phyloP scores from a whole-genome alignment of 2,797 vertebrate genomes.

The Harpagifer antarcticus region DNA sequence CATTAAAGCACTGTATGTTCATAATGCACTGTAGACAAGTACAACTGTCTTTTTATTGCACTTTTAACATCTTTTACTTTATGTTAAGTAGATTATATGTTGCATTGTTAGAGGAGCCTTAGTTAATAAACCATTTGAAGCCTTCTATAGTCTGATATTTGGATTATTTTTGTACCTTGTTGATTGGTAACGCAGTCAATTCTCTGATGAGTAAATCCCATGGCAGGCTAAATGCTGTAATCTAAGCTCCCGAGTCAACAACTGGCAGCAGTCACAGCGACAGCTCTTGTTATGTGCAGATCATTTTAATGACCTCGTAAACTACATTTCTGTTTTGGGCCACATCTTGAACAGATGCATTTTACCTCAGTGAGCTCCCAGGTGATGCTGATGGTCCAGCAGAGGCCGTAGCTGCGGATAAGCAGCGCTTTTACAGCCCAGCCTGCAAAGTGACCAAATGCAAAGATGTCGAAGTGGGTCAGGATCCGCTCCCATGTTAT shows the following conservation, averaged over 20 bases:
- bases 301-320: not conserved
- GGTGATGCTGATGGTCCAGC: constrained; percentile 99
- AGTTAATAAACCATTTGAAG: too few relatives aligned
- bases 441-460: constrained; percentile 96
- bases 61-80: too few relatives aligned
- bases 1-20: too few relatives aligned
- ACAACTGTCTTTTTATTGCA: too few relatives aligned
- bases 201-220: constrained; percentile 23
- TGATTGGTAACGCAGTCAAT: not conserved
- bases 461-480: constrained; percentile 98
- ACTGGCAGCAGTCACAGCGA: constrained; percentile 19
- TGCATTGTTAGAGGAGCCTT: too few relatives aligned
- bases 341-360: constrained; percentile 45
- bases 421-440: constrained; percentile 97
- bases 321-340: not conserved
- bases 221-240: constrained; percentile 9
- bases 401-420: constrained; percentile 95
- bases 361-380: constrained; percentile 98
- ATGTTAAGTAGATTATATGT: too few relatives aligned
- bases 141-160: not conserved
- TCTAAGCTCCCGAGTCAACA: constrained; percentile 22
- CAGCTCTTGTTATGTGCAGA: constrained; percentile 13
- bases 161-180: not conserved
- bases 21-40: too few relatives aligned
- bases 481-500: constrained; percentile 96